Evolutionary conservation across 2,113 vertebrate species (phyloP), one percentile per base, ranked within the genome.

Genomic region (Chaetops frenatus): DNA sequence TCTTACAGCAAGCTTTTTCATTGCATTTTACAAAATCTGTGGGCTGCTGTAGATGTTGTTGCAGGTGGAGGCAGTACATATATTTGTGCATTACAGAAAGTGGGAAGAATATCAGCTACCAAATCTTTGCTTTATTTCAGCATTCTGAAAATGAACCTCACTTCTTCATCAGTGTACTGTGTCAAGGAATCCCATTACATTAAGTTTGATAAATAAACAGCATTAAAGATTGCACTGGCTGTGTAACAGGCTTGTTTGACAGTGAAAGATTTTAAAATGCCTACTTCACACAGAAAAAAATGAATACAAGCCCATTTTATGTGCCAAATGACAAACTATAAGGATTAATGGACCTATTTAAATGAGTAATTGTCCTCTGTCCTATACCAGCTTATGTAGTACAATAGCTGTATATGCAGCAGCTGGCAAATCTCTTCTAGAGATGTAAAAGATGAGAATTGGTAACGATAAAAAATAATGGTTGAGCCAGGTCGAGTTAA

Each of bases 181-280:
- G 92, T 96, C 95, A 96, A 94, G 69, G 44, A 58, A 95, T 88
- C 22, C 82, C 92, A 92, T 96, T 96, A 85, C 88, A 84, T 81
- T 94, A 91, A 95, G 54, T 71, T 47, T 96, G 95, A 96, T 94
- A 97, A 96, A 97, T 97, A 97, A 95, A 91, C 64, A 94, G 83
- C 54, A 95, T 80, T 94, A 96, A 89, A 78, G 62, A 96, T 84
- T 95, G 47, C 64, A 81, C 79, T 96, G 90, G 81, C 84, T 94
- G 45, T 91, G 53, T 96, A 93, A 85, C 92, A 93, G 54, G 35
- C 69, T 65, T 92, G 67, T 76, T 67, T 86, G 95, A 95, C 82
- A 97, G 45, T 95, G 86, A 93, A 96, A 72, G 66, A 86, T 97
- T 95, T 64, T 40, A 38, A 95, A 94, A 90, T 85, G 35, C 64